These are phyloP conservation scores for Cantharis flavilabris DNA, from an alignment of 2,888 invertebrate genomes.

Conservation along the genomic window DNA sequence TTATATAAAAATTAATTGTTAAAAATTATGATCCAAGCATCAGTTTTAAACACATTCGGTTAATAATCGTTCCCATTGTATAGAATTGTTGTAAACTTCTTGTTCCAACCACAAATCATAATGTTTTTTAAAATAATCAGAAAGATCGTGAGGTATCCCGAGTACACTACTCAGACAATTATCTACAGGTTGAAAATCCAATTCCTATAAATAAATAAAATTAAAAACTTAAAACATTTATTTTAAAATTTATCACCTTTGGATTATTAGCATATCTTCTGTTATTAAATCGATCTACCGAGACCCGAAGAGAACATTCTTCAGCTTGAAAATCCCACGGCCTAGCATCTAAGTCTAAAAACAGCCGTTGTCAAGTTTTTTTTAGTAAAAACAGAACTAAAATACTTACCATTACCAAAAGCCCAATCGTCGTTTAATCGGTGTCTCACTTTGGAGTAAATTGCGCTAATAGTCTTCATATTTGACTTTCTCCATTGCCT, in stretches of 20 bases:
- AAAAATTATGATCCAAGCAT: not conserved
- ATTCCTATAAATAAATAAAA: conserved; percentile 53
- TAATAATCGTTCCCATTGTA: conserved; percentile 74
- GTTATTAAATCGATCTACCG: conserved; percentile 95
- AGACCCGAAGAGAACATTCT: conserved; percentile 90
- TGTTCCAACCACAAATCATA: conserved; percentile 96
- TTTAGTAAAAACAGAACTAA: not conserved
- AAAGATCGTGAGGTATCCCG: conserved; percentile 78
- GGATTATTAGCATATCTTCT: conserved; percentile 70
- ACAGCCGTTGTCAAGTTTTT: not conserved
- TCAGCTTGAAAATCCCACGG: conserved; percentile 99
- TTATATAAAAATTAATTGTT: not conserved
- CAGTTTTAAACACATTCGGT: conserved; percentile 19
- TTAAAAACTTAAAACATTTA: not conserved
- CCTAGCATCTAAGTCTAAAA: conserved; percentile 86
- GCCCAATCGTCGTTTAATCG: conserved; percentile 99
- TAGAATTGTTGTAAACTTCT: conserved; percentile 89
- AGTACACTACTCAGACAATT: conserved; percentile 83
- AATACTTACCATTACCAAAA: conserved; percentile 83
- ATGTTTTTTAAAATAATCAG: conserved; percentile 89
- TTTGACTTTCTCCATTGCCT: conserved; percentile 99
- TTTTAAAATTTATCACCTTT: conserved; percentile 39
- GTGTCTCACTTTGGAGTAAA: conserved; percentile 96
- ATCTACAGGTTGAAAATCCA: conserved; percentile 71
- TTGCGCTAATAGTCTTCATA: conserved; percentile 99